Percentiles rank a stretch among this genome's conserved stretches.
These are phyloP conservation scores for Cylloceria caligata DNA, from an alignment of 2,888 invertebrate genomes.

Conservation along the genomic window DNA sequence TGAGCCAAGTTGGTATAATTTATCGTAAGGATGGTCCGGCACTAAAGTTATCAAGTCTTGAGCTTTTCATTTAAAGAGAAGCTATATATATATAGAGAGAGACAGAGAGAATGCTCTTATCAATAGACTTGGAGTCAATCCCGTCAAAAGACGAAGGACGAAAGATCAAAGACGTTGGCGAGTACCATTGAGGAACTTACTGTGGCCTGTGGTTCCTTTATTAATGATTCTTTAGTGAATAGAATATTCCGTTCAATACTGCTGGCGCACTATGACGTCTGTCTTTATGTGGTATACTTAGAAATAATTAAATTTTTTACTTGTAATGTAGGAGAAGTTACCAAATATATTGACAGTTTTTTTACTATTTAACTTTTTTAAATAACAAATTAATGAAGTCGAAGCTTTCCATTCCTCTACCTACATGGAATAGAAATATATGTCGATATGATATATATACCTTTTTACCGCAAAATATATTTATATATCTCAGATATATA, in stretches of 20 bases:
- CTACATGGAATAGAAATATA: too few relatives aligned
- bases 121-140: conserved; percentile 23
- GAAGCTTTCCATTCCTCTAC: too few relatives aligned
- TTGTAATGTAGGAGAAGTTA: neutral
- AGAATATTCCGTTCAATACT: neutral
- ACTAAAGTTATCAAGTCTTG: conserved; percentile 57
- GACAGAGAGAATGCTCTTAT: conserved; percentile 5
- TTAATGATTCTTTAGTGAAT: conserved; percentile 1
- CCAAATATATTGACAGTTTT: neutral
- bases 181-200: neutral
- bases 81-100: neutral
- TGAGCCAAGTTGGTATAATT: conserved; percentile 29
- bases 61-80: conserved; percentile 51
- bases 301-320: neutral
- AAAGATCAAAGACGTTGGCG: neutral
- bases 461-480: too few relatives aligned
- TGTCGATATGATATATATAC: too few relatives aligned
- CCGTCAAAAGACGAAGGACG: conserved; percentile 40
- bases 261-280: neutral
- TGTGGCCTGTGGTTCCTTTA: neutral
- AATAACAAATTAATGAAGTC: too few relatives aligned
- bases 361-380: too few relatives aligned
- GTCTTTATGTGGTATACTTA: neutral
- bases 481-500: too few relatives aligned
- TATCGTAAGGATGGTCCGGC: conserved; percentile 40